phyloP scores from a whole-genome alignment of 2,113 vertebrate species.

The Murina feae region DNA sequence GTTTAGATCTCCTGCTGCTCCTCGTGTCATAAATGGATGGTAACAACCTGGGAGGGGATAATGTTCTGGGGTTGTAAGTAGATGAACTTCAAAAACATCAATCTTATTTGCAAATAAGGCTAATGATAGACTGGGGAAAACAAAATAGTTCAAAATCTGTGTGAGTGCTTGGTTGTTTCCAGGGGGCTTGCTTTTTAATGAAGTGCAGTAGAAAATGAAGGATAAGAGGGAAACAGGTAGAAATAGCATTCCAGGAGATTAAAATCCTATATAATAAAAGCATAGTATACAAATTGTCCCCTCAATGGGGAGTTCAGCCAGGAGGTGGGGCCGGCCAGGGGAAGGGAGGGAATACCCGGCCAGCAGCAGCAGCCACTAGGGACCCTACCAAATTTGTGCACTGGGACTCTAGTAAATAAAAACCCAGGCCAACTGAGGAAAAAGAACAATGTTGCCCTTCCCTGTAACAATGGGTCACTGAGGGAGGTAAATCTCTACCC shows the following conservation, averaged over 20 bases:
- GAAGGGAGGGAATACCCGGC: too few species aligned
- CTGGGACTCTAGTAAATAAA: neutral
- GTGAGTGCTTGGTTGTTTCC: conserved; percentile 38
- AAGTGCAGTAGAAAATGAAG: conserved; percentile 12
- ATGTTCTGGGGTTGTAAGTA: conserved; percentile 23
- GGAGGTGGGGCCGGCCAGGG: too few species aligned
- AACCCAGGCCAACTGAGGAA: neutral
- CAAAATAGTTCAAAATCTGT: conserved; percentile 50
- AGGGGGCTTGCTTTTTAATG: conserved; percentile 32
- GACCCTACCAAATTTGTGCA: too few species aligned
- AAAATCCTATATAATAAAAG: too few species aligned
- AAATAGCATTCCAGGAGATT: neutral
- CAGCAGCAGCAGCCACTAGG: too few species aligned
- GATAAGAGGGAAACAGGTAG: neutral
- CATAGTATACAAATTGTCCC: too few species aligned
- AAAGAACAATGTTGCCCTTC: neutral
- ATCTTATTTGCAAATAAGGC: conserved; percentile 61
- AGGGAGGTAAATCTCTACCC: neutral
- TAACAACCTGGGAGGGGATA: conserved; percentile 40
- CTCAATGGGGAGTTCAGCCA: too few species aligned
- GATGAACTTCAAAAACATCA: conserved; percentile 61
- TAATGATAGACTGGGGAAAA: conserved; percentile 68
- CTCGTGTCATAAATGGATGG: conserved; percentile 46
- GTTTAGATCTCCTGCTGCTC: conserved; percentile 55
- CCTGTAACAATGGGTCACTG: too few species aligned